A percentile compares a stretch with the other conserved stretches of the same genome.
These are phyloP conservation scores for Cossypha caffra DNA, from an alignment of 2,797 vertebrate species.

Conservation along the genomic window DNA sequence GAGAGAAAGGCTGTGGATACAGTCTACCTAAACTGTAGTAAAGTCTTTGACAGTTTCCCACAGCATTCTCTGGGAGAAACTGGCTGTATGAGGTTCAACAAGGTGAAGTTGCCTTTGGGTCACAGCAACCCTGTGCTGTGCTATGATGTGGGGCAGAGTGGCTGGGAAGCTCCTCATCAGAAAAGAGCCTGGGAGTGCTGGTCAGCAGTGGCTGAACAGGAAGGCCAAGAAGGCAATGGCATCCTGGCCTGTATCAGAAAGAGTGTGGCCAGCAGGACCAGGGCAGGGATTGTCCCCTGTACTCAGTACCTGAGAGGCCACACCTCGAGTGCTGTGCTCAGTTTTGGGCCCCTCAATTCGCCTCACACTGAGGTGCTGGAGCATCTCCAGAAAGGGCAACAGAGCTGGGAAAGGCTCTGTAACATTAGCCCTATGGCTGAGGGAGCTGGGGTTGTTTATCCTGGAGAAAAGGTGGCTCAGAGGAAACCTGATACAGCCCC, in stretches of 20 bases:
- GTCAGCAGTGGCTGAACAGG: neutral
- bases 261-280: neutral
- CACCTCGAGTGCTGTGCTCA: neutral
- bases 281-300: neutral
- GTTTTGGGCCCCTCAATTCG: neutral
- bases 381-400: rapidly evolving
- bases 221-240: neutral
- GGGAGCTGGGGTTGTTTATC: neutral
- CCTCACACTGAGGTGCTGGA: neutral
- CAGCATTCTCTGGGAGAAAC: neutral
- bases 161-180: neutral
- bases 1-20: neutral
- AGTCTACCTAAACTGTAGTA: neutral
- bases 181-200: neutral
- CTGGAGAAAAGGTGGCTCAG: neutral
- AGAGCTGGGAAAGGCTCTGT: neutral
- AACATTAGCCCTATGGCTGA: neutral
- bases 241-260: neutral
- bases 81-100: neutral
- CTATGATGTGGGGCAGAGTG: neutral
- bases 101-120: neutral
- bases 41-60: neutral
- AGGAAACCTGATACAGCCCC: neutral
- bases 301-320: rapidly evolving
- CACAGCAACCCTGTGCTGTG: neutral